Conservation (phyloP, 2,888 invertebrate genomes). For the Platynereis dumerilii region DNA sequence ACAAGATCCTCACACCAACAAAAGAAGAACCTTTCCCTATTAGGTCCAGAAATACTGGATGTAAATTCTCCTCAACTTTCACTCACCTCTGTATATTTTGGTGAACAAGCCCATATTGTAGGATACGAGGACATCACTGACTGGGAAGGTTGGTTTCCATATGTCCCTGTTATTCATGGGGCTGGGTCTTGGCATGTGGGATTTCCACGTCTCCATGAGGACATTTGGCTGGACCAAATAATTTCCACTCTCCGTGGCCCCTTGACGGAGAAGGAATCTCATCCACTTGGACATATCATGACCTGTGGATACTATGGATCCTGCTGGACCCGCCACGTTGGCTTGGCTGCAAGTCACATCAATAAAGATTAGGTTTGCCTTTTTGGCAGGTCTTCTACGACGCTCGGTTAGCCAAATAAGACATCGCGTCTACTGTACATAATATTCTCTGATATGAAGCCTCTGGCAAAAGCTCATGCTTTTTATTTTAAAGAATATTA, state of each 20-base stretch:
- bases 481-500: too few relatives aligned
- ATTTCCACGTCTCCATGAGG: conserved; percentile 31
- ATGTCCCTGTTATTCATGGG: conserved; percentile 21
- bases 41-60: too few relatives aligned
- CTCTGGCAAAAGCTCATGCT: too few relatives aligned
- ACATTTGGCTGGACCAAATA: conserved; percentile 25
- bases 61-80: too few relatives aligned
- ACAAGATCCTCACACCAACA: too few relatives aligned
- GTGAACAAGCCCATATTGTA: conserved; percentile 49
- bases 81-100: conserved; percentile 46
- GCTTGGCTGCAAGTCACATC: conserved; percentile 24
- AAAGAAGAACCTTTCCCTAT: too few relatives aligned
- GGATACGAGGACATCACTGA: conserved; percentile 34
- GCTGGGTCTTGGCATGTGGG: conserved; percentile 20
- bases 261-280: conserved; percentile 40
- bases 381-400: too few relatives aligned
- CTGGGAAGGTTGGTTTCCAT: conserved; percentile 37
- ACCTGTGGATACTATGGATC: conserved; percentile 47
- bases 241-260: conserved; percentile 31
- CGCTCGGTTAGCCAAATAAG: too few relatives aligned
- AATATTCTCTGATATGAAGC: too few relatives aligned
- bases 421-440: too few relatives aligned
- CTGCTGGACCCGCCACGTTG: conserved; percentile 42
- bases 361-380: too few relatives aligned
- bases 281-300: conserved; percentile 53